Evolutionary conservation across 2,113 vertebrate genomes (phyloP).

Genomic region (Tichodroma muraria): DNA sequence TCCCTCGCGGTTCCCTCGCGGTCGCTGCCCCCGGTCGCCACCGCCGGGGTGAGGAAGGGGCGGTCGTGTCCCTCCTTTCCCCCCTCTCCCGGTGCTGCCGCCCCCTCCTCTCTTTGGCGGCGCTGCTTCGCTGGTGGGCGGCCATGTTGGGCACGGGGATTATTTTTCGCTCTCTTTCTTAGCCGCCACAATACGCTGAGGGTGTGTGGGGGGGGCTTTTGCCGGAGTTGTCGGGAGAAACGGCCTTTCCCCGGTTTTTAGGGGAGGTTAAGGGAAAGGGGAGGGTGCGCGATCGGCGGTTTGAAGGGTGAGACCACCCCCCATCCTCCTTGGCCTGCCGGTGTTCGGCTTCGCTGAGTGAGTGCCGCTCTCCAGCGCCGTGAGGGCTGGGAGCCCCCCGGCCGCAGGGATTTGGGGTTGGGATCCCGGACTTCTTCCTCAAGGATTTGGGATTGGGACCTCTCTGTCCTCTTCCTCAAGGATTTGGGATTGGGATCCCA

Average conservation of each 20-base stretch:
- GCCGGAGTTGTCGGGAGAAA: neutral
- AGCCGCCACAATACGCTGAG: neutral
- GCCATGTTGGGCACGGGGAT: too few relatives aligned
- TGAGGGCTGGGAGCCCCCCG: neutral
- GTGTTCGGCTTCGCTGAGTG: neutral
- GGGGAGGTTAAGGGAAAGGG: too few relatives aligned
- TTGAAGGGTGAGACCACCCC: neutral
- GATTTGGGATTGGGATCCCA: too few relatives aligned
- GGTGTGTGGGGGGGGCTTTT: too few relatives aligned
- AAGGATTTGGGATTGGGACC: neutral
- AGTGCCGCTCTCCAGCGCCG: too few relatives aligned
- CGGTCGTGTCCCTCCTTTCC: too few relatives aligned
- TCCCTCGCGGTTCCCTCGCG: too few relatives aligned
- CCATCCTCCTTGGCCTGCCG: neutral
- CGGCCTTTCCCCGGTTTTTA: neutral
- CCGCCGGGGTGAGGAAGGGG: too few relatives aligned
- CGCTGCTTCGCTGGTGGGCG: too few relatives aligned
- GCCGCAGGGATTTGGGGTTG: fast-evolving
- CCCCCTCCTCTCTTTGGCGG: too few relatives aligned
- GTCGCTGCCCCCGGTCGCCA: too few relatives aligned
- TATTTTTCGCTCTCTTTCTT: slow-evolving; percentile 39
- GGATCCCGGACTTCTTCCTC: neutral
- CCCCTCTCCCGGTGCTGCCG: too few relatives aligned
- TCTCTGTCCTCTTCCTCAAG: neutral
- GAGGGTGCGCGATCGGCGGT: neutral